Evolutionary conservation across 1,140 invertebrate genomes (phyloP).

Genomic region (Trichogramma pretiosum): DNA sequence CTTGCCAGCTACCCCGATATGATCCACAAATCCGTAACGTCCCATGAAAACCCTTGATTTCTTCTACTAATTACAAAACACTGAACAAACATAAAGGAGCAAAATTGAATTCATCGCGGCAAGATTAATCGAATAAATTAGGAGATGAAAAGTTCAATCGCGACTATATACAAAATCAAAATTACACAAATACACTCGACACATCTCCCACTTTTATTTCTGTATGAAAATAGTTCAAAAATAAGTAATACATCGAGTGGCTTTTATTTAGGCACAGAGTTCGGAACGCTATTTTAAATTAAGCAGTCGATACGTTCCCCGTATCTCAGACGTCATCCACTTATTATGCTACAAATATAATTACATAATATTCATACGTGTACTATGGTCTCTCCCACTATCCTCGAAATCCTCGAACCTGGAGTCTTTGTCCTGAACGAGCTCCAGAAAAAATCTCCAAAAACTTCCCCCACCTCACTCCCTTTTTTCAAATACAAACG

Average conservation of each 20-base stretch:
- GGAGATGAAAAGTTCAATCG: too few species aligned
- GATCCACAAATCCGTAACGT: neutral
- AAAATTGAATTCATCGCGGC: too few species aligned
- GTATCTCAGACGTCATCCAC: constrained; percentile 44
- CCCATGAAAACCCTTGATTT: too few species aligned
- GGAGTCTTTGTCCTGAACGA: too few species aligned
- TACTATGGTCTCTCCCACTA: constrained; percentile 49
- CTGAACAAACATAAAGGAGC: too few species aligned
- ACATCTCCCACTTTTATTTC: too few species aligned
- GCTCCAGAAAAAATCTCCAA: too few species aligned
- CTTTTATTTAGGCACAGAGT: constrained; percentile 44
- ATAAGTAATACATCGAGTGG: constrained; percentile 21
- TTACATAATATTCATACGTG: constrained; percentile 47
- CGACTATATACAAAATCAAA: neutral
- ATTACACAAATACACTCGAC: neutral
- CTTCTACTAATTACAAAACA: too few species aligned
- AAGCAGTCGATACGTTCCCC: constrained; percentile 23
- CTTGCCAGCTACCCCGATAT: constrained; percentile 43
- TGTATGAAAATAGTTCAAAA: too few species aligned
- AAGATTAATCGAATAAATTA: too few species aligned
- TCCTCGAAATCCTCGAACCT: too few species aligned
- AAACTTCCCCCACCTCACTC: constrained; percentile 11
- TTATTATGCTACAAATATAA: constrained; percentile 46
- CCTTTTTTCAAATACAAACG: constrained; percentile 33
- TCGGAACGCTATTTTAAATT: constrained; percentile 42